Base-by-base conservation (phyloP, 2,113 vertebrate species). In the Nesogale talazaci region DNA sequence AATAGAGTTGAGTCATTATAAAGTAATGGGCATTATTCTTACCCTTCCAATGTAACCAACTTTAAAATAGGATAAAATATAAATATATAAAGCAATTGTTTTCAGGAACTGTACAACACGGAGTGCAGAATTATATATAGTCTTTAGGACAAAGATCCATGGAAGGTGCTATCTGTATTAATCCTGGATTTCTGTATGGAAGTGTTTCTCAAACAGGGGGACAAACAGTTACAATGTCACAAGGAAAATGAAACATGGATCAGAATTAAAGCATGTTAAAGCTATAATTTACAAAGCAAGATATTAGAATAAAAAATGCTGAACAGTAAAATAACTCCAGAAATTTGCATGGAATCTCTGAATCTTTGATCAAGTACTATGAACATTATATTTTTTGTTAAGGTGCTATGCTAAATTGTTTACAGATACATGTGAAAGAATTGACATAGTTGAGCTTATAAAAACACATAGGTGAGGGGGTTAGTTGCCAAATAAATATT, bases 301-400 rank as follows among this genome's bases (percentile, higher is more conserved):
- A 76, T 92, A 34, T 69, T 61, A 83, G 36, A 65, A 63, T 57
- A n/a, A 46, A 86, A 65, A 52, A 3, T 81, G 22, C 11, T 59
- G 1, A 57, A 7, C 10, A 36, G 20, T 56, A 57, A 92, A 91
- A 84, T 16, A 63, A 19, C 76, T 88, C 82, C 29, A 81, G 80
- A 95, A 87, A 59, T 59, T 75, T 87, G n/a, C 86, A 79, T 11
- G 27, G 34, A 90, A 17, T 72, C 57, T 46, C 11, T 46, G 42
- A 46, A 46, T 46, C 42, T 46, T 46, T 46, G 42, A 46, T 10
- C 42, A 46, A 46, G 42, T 46, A 46, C 42, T 46, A 46, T 10
- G 42, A 6, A 46, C 42, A 46, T 46, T 46, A 46, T 46, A 6
- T 6, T 46, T 46, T 46, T 46, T 46, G 42, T 46, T 46, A 46